Evolutionary conservation across 2,797 vertebrate species (phyloP).

Genomic region (Tapirus indicus): DNA sequence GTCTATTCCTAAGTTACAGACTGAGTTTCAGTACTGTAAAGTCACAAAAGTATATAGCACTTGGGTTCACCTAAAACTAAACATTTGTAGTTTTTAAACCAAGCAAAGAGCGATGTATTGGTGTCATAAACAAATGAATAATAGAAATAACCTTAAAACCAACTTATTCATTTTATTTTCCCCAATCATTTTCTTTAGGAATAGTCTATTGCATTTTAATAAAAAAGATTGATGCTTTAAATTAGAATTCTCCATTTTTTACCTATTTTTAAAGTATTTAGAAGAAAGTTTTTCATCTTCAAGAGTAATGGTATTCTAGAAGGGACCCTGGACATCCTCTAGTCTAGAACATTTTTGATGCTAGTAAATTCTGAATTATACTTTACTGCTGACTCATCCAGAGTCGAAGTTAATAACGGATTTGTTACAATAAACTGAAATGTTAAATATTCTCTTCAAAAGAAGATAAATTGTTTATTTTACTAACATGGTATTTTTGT

Average conservation of each 20-base stretch:
- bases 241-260: not conserved
- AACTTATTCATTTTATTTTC: not conserved
- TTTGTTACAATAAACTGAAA: conserved; percentile 20
- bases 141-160: conserved; percentile 18
- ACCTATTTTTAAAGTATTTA: conserved; percentile 21
- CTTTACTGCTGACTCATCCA: not conserved
- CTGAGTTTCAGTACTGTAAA: not conserved
- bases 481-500: not conserved
- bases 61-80: conserved; percentile 21
- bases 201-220: not conserved
- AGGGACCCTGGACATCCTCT: not conserved
- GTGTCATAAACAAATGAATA: not conserved
- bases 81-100: not conserved
- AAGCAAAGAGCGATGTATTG: not conserved
- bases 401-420: not conserved
- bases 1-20: not conserved
- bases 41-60: not conserved
- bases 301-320: not conserved
- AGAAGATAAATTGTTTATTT: not conserved
- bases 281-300: not conserved
- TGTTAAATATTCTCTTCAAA: conserved; percentile 40
- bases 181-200: not conserved
- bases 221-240: not conserved
- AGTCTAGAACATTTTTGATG: not conserved
- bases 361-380: not conserved